A percentile compares a stretch with the other conserved stretches of the same genome.
These are phyloP conservation scores for Clarias platycephalus DNA, from an alignment of 2,797 vertebrate species.

Conservation along the genomic window DNA sequence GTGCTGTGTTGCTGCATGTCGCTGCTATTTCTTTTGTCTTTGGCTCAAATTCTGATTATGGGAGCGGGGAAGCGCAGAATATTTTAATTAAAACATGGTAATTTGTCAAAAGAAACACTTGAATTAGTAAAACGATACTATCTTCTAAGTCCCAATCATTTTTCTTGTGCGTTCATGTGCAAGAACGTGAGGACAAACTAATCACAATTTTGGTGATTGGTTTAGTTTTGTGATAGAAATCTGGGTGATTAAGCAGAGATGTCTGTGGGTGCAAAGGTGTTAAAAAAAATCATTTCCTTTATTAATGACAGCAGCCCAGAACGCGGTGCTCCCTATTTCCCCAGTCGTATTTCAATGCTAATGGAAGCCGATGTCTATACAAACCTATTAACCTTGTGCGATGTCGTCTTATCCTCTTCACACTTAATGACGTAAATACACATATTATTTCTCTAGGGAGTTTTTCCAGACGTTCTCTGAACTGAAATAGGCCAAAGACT, in stretches of 20 bases:
- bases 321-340: neutral
- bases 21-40: slow-evolving; percentile 32
- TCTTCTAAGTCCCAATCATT: neutral
- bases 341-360: too few species aligned
- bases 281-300: neutral
- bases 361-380: neutral
- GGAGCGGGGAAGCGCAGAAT: neutral
- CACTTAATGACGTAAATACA: neutral
- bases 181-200: neutral
- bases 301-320: neutral
- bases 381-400: neutral
- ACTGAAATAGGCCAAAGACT: neutral
- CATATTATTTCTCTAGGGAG: neutral
- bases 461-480: neutral
- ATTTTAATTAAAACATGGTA: neutral
- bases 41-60: slow-evolving; percentile 44
- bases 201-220: neutral
- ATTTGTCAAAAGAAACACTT: neutral
- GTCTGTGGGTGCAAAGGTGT: neutral
- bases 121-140: neutral
- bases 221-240: neutral
- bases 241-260: neutral
- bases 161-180: neutral
- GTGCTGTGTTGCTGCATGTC: slow-evolving; percentile 33
- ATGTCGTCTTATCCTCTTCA: neutral